A percentile compares a stretch with the other conserved stretches of the same genome.
phyloP scores from a whole-genome alignment of 2,113 vertebrate genomes.

The Gnathonemus echidnorhynchus region DNA sequence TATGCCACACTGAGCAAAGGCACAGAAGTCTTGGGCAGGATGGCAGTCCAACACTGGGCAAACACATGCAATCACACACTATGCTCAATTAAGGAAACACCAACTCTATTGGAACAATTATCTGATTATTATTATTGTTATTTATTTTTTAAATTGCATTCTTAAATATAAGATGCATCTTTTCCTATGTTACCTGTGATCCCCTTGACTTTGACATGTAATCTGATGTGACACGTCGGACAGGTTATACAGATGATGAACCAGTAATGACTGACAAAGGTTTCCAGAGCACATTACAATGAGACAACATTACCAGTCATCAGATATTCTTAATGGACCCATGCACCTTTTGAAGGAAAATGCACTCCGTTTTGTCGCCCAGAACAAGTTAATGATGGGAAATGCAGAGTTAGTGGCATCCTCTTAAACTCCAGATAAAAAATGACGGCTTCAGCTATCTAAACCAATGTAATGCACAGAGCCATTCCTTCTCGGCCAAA shows the following conservation, averaged over 20 bases:
- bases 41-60: neutral
- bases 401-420: neutral
- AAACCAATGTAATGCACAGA: neutral
- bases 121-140: neutral
- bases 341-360: neutral
- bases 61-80: neutral
- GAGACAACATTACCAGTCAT: neutral
- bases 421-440: neutral
- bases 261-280: neutral
- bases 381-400: neutral
- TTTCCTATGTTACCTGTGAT: neutral
- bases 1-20: neutral
- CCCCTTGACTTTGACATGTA: neutral
- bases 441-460: neutral
- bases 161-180: neutral
- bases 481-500: neutral
- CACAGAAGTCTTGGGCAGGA: neutral
- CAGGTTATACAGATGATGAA: neutral
- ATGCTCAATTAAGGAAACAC: neutral
- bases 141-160: neutral
- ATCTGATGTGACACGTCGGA: neutral
- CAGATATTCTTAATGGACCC: neutral
- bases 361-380: neutral
- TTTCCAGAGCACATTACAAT: conserved; percentile 4
- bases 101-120: neutral